Percentiles rank a stretch among this genome's conserved stretches.
Conservation (phyloP, 2,797 vertebrate species). For the Chiroxiphia lanceolata region DNA sequence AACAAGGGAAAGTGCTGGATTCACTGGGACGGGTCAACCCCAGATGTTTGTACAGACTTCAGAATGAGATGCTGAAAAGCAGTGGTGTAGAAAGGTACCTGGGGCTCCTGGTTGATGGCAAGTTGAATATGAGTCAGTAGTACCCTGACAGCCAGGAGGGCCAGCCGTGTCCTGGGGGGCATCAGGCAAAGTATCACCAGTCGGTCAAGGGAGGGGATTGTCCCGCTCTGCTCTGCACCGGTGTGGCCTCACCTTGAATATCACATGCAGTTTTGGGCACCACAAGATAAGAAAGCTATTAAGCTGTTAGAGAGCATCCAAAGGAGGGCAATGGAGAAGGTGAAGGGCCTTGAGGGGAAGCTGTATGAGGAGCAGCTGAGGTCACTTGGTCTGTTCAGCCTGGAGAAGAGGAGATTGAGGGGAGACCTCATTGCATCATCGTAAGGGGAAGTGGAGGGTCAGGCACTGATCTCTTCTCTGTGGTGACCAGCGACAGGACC, state of each 20-base stretch:
- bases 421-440: neutral
- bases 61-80: neutral
- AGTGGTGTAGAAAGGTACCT: neutral
- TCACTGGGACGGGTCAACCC: neutral
- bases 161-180: neutral
- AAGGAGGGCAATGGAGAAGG: neutral
- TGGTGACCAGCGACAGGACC: neutral
- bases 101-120: neutral
- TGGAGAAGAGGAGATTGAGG: neutral
- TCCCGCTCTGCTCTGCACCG: neutral
- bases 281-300: neutral
- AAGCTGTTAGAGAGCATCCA: neutral
- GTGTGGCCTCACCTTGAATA: neutral
- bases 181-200: neutral
- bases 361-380: neutral
- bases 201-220: neutral
- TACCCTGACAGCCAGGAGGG: neutral
- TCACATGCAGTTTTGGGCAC: neutral
- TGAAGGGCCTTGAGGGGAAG: neutral
- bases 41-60: neutral
- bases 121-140: neutral
- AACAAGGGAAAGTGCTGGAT: neutral
- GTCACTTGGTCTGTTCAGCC: neutral
- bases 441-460: neutral
- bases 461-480: neutral